phyloP scores from a whole-genome alignment of 1,140 invertebrate genomes.

The Stegodyphus mimosarum region DNA sequence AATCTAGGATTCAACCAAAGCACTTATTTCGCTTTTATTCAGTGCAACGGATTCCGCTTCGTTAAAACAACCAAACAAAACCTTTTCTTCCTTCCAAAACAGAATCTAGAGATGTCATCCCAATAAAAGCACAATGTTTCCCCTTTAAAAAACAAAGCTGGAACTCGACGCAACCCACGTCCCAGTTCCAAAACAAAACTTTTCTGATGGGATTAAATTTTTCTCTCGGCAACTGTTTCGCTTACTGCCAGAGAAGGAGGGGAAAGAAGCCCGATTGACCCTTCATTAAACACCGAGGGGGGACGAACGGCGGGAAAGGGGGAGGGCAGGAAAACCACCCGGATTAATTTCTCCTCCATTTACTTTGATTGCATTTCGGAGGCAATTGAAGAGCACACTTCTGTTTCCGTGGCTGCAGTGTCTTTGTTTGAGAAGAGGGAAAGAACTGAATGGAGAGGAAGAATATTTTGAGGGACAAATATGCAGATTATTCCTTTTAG shows the following conservation, averaged over 20 bases:
- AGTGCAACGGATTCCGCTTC: too few relatives aligned
- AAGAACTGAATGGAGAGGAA: neutral
- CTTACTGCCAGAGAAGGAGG: neutral
- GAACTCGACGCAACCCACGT: neutral
- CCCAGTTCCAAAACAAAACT: constrained; percentile 30
- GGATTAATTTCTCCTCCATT: constrained; percentile 34
- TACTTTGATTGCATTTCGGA: constrained; percentile 40
- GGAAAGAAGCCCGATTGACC: constrained; percentile 15
- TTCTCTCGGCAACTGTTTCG: constrained; percentile 18
- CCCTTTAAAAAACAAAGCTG: too few relatives aligned
- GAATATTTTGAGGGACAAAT: neutral
- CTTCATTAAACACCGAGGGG: constrained; percentile 36
- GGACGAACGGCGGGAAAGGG: constrained; percentile 7
- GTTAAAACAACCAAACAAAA: too few relatives aligned
- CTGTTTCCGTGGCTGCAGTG: neutral
- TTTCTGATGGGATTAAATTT: constrained; percentile 30
- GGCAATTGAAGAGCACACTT: neutral
- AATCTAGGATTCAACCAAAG: neutral
- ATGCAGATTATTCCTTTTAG: neutral
- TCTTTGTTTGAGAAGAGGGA: neutral
- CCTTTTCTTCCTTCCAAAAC: too few relatives aligned
- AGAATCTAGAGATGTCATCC: too few relatives aligned
- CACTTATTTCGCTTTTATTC: neutral
- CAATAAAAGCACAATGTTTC: too few relatives aligned
- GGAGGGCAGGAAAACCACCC: neutral